Conservation (phyloP, 2,113 vertebrate genomes). For the Xiphophorus couchianus region DNA sequence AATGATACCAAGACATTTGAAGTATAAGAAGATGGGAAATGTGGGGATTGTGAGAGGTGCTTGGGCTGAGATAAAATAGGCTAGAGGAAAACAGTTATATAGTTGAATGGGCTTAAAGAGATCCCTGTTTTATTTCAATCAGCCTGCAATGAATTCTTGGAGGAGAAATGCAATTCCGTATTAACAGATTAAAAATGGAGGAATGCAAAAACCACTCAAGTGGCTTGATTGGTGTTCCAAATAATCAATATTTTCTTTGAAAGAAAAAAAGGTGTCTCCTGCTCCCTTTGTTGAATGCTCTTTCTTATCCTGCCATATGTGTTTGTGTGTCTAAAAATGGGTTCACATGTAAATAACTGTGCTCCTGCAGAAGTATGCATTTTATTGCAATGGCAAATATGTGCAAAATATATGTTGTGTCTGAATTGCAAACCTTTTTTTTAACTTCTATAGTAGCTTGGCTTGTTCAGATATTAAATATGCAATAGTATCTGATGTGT, state of each 20-base stretch:
- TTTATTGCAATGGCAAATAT: no score
- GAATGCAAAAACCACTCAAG: constrained; percentile 4
- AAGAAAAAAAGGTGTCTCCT: not conserved
- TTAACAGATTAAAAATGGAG: constrained; percentile 34
- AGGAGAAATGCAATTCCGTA: constrained; percentile 25
- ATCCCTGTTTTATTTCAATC: constrained; percentile 56
- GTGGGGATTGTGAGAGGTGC: constrained; percentile 39
- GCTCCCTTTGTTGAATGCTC: not conserved
- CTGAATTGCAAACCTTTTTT: no score
- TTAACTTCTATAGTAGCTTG: no score
- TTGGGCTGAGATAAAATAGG: constrained; percentile 42
- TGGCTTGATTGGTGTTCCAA: not conserved
- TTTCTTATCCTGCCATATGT: not conserved
- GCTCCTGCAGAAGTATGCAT: no score
- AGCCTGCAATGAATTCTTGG: constrained; percentile 16
- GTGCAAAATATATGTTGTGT: no score
- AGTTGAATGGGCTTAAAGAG: constrained; percentile 54
- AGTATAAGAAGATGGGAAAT: constrained; percentile 34
- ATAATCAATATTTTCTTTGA: constrained; percentile 23
- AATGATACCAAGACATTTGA: constrained; percentile 43
- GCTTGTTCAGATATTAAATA: no score
- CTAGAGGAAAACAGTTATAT: constrained; percentile 45
- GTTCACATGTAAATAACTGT: not conserved
- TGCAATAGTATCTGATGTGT: no score
- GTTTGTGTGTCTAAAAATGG: not conserved